Evolutionary conservation across 2,888 invertebrate species (phyloP).

Genomic region (Morpho deidamia): DNA sequence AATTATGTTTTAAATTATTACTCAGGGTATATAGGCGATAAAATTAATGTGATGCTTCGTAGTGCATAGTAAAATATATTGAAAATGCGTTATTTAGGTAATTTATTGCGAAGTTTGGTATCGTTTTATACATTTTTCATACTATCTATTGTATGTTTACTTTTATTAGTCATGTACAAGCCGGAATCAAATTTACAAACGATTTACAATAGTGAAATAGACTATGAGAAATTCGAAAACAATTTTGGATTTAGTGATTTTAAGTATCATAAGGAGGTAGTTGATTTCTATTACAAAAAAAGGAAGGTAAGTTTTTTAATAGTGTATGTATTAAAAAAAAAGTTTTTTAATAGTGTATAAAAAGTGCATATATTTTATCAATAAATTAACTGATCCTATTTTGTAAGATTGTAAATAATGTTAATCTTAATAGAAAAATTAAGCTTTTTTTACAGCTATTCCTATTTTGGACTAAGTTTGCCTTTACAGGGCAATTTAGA

Average conservation of each 20-base stretch:
- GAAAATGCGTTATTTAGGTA: background rate
- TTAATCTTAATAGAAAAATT: too few relatives aligned
- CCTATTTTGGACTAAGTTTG: too few relatives aligned
- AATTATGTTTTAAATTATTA: background rate
- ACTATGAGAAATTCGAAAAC: background rate
- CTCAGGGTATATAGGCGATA: too few relatives aligned
- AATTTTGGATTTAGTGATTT: background rate
- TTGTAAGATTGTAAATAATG: too few relatives aligned
- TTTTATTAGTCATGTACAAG: slow-evolving; percentile 16
- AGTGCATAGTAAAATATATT: too few relatives aligned
- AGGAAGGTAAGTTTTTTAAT: slow-evolving; percentile 37
- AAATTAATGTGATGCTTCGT: too few relatives aligned
- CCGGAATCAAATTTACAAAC: background rate
- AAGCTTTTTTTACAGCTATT: too few relatives aligned
- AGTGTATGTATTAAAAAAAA: too few relatives aligned
- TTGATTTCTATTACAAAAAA: slow-evolving; percentile 31
- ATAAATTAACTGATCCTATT: too few relatives aligned
- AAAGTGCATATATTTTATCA: background rate
- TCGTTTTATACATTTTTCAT: slow-evolving; percentile 12
- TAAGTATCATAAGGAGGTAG: slow-evolving; percentile 14
- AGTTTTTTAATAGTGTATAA: too few relatives aligned
- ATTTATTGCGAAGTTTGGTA: slow-evolving; percentile 1
- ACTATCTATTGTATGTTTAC: slow-evolving; percentile 12
- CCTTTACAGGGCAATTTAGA: too few relatives aligned
- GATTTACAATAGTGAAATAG: background rate